Evolutionary conservation across 64 coral and sea anemone genomes (phyloP), one percentile per base, ranked within the genome.

Genomic region (Acropora tenuis): DNA sequence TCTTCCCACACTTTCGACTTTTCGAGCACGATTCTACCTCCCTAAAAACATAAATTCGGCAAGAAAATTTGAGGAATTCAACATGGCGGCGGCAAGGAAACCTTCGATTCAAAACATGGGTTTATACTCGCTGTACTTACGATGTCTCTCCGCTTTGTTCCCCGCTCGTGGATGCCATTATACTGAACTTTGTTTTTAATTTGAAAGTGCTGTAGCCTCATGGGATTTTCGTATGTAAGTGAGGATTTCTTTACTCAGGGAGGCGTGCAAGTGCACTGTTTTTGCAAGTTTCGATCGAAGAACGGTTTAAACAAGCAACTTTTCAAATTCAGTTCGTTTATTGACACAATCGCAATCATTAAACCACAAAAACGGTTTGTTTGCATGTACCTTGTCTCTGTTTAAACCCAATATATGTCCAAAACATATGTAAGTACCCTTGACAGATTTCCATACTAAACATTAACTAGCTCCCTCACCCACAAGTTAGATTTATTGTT

Each of bases 161-260:
- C 17, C 19, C 30, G 72, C 41, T 74, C 3, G 72, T 41, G 72
- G 72, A 41, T 9, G 72, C 72, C 72, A 74, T 74, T 74, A 74
- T 74, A n/a, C 30, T 74, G 11, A 74, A 74, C 72, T 8, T 74
- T 74, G 19, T 41, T 74, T 42, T 74, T n/a, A 74, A 74, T 74
- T 74, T 74, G 72, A 74, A 74, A 74, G 8, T 40, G 8, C 72
- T 30, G 11, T 74, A 42, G 72, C 17, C 30, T 74, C 3, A 74
- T 41, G 20, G 72, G 20, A 15, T 74, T 41, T 74, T 71, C 8
- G 0, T 30, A 71, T 71, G 67, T 71, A 18, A 71, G 18, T 71
- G 67, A 18, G 19, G 13, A 9, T 71, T 71, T 71, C 18, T 18
- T 16, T 4, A 18, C 67, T 18, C 1, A 71, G 67, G 18, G 67